phyloP scores from a whole-genome alignment of 2,888 invertebrate genomes.

The Malacosoma neustria region DNA sequence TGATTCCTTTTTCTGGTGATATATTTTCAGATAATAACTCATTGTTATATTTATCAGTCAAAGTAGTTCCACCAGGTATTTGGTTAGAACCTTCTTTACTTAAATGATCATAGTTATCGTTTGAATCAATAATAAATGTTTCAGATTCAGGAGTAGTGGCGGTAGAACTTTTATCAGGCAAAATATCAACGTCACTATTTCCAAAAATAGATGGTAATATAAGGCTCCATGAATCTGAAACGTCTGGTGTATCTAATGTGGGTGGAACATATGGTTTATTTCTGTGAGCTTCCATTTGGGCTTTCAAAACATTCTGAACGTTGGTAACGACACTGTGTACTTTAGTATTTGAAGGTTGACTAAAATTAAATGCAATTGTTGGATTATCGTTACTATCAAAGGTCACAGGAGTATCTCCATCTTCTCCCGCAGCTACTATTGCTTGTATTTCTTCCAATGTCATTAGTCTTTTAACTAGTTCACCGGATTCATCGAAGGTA shows the following conservation, averaged over 20 bases:
- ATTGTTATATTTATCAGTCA: slow-evolving; percentile 17
- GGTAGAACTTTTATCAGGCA: slow-evolving; percentile 64
- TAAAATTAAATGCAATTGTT: slow-evolving; percentile 58
- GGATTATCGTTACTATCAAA: slow-evolving; percentile 65
- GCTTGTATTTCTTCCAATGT: slow-evolving; percentile 89
- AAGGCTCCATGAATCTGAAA: slow-evolving; percentile 86
- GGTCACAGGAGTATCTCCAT: slow-evolving; percentile 74
- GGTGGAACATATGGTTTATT: slow-evolving; percentile 55
- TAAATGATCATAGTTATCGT: slow-evolving; percentile 32
- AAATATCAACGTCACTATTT: slow-evolving; percentile 77
- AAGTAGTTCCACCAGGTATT: slow-evolving; percentile 27
- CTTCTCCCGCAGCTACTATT: slow-evolving; percentile 88
- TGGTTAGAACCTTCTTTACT: slow-evolving; percentile 44
- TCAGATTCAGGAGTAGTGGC: slow-evolving; percentile 60
- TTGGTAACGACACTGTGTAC: slow-evolving; percentile 88
- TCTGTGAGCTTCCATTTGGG: slow-evolving; percentile 81
- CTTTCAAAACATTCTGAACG: slow-evolving; percentile 88
- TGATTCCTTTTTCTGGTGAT: slow-evolving; percentile 11
- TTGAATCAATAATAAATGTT: slow-evolving; percentile 39
- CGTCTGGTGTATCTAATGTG: slow-evolving; percentile 81
- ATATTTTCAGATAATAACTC: slow-evolving; percentile 19
- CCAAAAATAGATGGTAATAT: slow-evolving; percentile 88
- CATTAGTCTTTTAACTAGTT: slow-evolving; percentile 88
- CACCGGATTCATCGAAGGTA: slow-evolving; percentile 89
- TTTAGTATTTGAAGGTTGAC: slow-evolving; percentile 77